These are phyloP conservation scores for Orientallactaga bullata DNA, from an alignment of 2,113 vertebrate genomes.

Conservation along the genomic window DNA sequence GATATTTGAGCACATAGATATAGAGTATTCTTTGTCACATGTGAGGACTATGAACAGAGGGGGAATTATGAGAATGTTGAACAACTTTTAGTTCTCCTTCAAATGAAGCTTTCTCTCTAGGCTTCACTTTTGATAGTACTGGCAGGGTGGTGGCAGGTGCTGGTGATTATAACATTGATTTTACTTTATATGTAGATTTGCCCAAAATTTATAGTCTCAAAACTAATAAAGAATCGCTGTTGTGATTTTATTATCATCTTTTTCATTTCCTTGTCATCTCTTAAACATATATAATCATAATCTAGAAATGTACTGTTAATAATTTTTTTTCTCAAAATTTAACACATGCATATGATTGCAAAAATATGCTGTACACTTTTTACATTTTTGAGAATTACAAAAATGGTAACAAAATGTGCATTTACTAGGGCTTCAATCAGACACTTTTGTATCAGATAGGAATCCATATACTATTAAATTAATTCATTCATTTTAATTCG, in stretches of 20 bases:
- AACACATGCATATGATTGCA: neutral
- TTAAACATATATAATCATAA: neutral
- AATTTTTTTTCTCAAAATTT: neutral
- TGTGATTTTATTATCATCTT: neutral
- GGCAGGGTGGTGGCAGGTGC: accelerated
- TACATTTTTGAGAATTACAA: neutral
- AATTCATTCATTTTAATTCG: neutral
- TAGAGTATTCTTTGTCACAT: neutral
- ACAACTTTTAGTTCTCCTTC: neutral
- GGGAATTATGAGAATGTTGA: neutral
- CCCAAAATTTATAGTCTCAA: neutral
- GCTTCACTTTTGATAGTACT: neutral
- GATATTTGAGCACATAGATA: neutral
- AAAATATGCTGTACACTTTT: neutral
- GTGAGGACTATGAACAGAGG: neutral
- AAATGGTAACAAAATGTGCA: neutral
- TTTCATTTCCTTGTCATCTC: neutral
- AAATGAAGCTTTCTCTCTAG: neutral
- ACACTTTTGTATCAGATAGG: neutral
- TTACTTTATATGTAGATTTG: neutral
- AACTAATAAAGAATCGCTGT: neutral
- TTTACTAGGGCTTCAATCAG: neutral
- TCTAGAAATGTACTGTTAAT: neutral
- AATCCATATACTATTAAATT: neutral
- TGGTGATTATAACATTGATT: neutral